These are phyloP conservation scores for Microtus richardsoni DNA, from an alignment of 2,113 vertebrate genomes.

Conservation along the genomic window DNA sequence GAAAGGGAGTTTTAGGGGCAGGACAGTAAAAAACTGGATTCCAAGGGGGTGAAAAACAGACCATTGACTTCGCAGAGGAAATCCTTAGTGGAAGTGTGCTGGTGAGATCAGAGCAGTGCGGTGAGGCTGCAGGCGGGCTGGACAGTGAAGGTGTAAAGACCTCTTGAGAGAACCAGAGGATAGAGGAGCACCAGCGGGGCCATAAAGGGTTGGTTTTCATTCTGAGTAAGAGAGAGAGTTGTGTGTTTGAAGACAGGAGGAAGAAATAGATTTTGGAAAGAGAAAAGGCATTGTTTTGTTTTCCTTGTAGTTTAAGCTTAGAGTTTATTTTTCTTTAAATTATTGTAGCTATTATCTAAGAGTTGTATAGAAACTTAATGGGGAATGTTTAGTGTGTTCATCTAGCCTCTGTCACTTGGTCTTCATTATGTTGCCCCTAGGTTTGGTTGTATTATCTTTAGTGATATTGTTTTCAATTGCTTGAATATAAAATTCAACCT, in stretches of 20 bases:
- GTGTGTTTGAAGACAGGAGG: constrained; percentile 11
- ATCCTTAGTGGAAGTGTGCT: constrained; percentile 38
- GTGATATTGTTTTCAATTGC: not conserved
- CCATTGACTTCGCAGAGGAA: constrained; percentile 58
- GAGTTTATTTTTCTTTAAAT: not conserved
- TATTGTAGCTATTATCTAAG: constrained; percentile 4
- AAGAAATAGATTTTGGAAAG: constrained; percentile 13
- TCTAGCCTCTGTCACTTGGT: not conserved
- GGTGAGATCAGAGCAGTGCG: constrained; percentile 47
- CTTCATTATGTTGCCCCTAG: not conserved
- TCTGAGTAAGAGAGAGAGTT: not conserved
- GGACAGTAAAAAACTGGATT: constrained; percentile 24
- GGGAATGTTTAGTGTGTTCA: not conserved
- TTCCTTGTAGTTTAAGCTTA: constrained; percentile 18
- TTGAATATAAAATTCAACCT: constrained; percentile 6
- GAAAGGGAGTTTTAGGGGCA: not conserved
- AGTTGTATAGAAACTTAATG: constrained; percentile 13
- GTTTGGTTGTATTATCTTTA: constrained; percentile 16
- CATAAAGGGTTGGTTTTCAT: not conserved
- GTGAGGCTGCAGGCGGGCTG: not conserved
- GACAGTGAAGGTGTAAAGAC: constrained; percentile 11
- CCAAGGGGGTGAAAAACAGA: constrained; percentile 25
- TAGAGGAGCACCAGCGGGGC: not conserved
- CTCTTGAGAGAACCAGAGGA: not conserved
- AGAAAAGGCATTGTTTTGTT: not conserved